Conservation (phyloP, 2,113 vertebrate genomes). For the Ariopsis seemanni region DNA sequence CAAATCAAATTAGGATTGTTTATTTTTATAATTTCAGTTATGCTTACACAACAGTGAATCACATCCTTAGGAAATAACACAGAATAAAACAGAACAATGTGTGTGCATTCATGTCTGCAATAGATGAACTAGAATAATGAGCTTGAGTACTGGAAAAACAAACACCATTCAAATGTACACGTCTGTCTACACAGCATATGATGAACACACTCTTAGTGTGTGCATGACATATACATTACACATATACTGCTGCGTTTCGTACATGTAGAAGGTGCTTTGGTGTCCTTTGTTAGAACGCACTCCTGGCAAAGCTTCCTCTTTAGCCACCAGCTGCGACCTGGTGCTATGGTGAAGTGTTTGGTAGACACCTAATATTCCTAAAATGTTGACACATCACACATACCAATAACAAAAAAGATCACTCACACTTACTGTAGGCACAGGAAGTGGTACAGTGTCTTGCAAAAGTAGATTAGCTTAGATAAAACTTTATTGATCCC, state of each 20-base stretch:
- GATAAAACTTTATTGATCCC: too few relatives aligned
- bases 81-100: neutral
- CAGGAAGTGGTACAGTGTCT: too few relatives aligned
- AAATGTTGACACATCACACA: neutral
- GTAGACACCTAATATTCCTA: too few relatives aligned
- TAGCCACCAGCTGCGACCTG: neutral
- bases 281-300: neutral
- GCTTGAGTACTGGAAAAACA: neutral
- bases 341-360: too few relatives aligned
- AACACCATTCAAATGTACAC: neutral
- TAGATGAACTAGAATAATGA: neutral
- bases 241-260: neutral
- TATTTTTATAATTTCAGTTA: neutral
- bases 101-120: neutral
- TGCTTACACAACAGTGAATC: neutral
- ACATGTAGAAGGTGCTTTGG: neutral
- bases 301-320: neutral
- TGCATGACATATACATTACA: neutral
- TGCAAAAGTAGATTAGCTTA: too few relatives aligned
- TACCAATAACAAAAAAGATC: neutral
- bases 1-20: neutral
- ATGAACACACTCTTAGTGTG: neutral
- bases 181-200: neutral
- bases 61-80: neutral
- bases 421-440: too few relatives aligned